These are phyloP conservation scores for Acipenser transmontanus DNA, from an alignment of 2,797 vertebrate species.

Conservation along the genomic window DNA sequence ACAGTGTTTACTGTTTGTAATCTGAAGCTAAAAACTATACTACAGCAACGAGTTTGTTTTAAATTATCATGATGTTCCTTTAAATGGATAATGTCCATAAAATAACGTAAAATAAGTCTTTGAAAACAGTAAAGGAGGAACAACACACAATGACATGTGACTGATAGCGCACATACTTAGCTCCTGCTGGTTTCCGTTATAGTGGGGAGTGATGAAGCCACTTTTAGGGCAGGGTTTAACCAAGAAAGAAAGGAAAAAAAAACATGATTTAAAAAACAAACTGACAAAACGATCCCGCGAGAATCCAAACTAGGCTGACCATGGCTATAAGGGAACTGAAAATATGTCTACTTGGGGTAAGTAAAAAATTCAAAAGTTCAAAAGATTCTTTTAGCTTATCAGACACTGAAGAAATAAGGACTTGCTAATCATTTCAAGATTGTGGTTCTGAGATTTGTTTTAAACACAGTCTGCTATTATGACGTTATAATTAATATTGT, in stretches of 20 bases:
- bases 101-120: too few relatives aligned
- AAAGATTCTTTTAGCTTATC: neutral
- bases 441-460: too few relatives aligned
- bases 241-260: neutral
- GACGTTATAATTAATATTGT: too few relatives aligned
- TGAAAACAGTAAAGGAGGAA: constrained; percentile 1
- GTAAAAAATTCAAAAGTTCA: constrained; percentile 36
- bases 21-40: too few relatives aligned
- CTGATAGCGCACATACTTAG: constrained; percentile 20
- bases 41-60: too few relatives aligned
- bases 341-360: constrained; percentile 95
- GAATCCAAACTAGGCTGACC: constrained; percentile 12
- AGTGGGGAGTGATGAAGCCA: neutral
- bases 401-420: too few relatives aligned
- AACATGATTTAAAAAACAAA: constrained; percentile 45
- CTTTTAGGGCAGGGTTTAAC: neutral
- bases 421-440: too few relatives aligned
- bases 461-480: too few relatives aligned
- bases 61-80: too few relatives aligned
- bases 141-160: constrained; percentile 29
- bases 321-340: constrained; percentile 96
- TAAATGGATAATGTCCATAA: too few relatives aligned
- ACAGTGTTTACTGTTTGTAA: too few relatives aligned
- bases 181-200: constrained; percentile 43
- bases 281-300: constrained; percentile 17